Conservation (phyloP, 2,113 vertebrate species). For the Plotosus lineatus region DNA sequence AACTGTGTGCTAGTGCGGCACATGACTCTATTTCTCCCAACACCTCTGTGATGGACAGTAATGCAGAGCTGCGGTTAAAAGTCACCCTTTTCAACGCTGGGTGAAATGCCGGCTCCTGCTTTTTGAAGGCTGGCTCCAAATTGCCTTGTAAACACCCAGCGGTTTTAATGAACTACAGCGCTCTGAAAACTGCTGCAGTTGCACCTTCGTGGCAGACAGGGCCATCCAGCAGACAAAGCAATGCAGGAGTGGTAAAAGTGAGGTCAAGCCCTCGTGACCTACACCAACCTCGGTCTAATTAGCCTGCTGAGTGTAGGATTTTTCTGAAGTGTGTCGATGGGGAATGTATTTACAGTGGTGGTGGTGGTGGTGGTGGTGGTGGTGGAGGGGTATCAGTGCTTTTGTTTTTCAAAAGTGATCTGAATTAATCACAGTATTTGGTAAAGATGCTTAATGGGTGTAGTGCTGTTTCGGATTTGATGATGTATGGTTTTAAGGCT, state of each 20-base stretch:
- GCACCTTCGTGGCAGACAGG: conserved; percentile 42
- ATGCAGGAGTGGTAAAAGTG: conserved; percentile 39
- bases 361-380: neutral
- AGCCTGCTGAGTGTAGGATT: conserved; percentile 27
- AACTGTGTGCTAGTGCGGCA: neutral
- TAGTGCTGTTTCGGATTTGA: neutral
- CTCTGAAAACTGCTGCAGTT: conserved; percentile 43
- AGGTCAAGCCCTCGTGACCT: conserved; percentile 45
- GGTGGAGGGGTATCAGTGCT: neutral
- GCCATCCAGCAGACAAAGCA: conserved; percentile 44
- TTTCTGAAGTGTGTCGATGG: conserved; percentile 30
- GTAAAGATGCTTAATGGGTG: neutral
- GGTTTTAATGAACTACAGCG: conserved; percentile 45
- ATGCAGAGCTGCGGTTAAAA: conserved; percentile 29
- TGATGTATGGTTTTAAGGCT: neutral
- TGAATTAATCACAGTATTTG: too few species aligned
- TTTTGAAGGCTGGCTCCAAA: conserved; percentile 48
- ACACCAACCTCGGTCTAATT: conserved; percentile 43
- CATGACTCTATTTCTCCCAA: conserved; percentile 18
- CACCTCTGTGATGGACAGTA: conserved; percentile 21
- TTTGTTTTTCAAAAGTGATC: neutral
- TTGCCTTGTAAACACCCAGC: conserved; percentile 51
- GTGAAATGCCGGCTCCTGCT: conserved; percentile 27
- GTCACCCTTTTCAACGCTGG: conserved; percentile 27
- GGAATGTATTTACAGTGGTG: neutral